Evolutionary conservation across 92 coral and sea anemone species (phyloP), one percentile per base, ranked within the genome.

Genomic region (Diadumene lineata): DNA sequence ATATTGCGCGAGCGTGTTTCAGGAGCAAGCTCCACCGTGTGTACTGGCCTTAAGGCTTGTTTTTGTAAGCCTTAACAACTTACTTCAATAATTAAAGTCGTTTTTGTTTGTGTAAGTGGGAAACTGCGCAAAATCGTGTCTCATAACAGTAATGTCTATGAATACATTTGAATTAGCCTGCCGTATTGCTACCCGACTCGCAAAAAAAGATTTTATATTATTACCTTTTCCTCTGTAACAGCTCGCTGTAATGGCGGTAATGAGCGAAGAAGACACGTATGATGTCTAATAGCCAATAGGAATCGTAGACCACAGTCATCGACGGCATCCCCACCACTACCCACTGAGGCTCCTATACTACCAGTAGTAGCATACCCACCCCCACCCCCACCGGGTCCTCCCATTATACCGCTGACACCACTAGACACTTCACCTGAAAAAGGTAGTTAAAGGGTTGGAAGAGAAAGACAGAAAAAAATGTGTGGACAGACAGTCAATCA

Each of bases 321-420:
- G 32, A 94, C 98, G 60, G 90, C 98, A 89, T 94, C 98, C 77
- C 98, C 98, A 68, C 98, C 98, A 80, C 98, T 94, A 79, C 98
- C 98, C 75, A 85, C 98, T 60, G 98, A 92, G 77, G 98, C 98
- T 69, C 98, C 98, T 50, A 94, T 85, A 72, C 98, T 94, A 50
- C 98, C 98, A 48, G 98, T 94, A 0, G 98, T 94, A 24, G 98
- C 98, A 77, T 94, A 94, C 34, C 98, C 98, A 75, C 98, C 98
- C 75, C 98, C 98, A 22, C 98, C 98, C 73, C 98, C 96, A 68
- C 98, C 92, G 28, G 98, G 98, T 22, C 98, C 98, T 32, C 99
- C 99, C 91, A 96, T 92, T n/a, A 96, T 81, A 68, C 97, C 96
- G 30, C 90, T 83, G 7, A 80, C 69, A 61, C 82, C 70, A 50